Conservation (phyloP, 2,113 vertebrate species). For the Muntiacus muntjak region DNA sequence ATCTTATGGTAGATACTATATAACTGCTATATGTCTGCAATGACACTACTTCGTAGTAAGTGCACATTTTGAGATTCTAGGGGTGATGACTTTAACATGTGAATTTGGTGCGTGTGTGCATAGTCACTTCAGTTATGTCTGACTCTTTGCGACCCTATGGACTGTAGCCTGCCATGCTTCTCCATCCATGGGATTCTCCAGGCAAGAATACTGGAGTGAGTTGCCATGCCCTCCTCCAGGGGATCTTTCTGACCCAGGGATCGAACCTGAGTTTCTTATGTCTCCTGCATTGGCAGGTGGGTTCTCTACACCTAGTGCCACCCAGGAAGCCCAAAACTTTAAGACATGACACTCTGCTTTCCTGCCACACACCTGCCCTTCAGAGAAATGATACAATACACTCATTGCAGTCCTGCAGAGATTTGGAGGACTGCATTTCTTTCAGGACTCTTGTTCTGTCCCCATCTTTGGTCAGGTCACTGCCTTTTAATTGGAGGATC, state of each 20-base stretch:
- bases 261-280: background rate
- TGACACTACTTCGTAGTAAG: background rate
- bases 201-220: background rate
- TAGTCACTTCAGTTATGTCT: background rate
- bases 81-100: background rate
- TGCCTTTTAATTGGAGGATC: background rate
- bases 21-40: background rate
- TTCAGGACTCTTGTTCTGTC: background rate
- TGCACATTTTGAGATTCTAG: background rate
- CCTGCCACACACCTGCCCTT: background rate
- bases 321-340: background rate
- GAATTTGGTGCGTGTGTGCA: rapidly evolving
- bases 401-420: background rate
- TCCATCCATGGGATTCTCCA: background rate
- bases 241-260: background rate
- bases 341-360: background rate
- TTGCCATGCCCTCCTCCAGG: background rate
- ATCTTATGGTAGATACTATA: background rate
- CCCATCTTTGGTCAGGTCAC: background rate
- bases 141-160: background rate
- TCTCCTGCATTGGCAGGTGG: background rate
- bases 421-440: background rate
- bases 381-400: background rate
- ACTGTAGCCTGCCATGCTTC: background rate
- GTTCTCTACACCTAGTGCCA: background rate